Base-by-base conservation (phyloP, 2,797 vertebrate genomes). In the Sparidentex hasta region DNA sequence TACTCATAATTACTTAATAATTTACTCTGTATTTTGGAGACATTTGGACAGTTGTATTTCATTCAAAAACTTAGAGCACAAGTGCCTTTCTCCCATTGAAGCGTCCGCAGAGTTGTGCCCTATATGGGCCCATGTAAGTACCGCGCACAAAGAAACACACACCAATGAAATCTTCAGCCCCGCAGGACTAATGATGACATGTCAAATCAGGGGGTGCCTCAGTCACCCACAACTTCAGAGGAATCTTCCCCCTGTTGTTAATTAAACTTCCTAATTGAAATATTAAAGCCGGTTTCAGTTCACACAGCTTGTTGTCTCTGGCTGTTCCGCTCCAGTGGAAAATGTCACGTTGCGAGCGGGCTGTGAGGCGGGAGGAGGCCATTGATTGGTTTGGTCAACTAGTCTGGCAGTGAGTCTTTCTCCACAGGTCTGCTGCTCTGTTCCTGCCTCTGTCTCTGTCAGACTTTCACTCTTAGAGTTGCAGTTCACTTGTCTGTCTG, bases 241-340 rank as follows among this genome's bases (percentile, higher is more conserved):
- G 61, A 29, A 59, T 38, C 61, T 67, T 84, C 57, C 72, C 29
- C 29, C 14, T 59, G 23, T 23, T 69, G 52, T 74, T 81, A 73
- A 83, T 85, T 82, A 75, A 74, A 73, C 44, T 68, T 52, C 69
- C 59, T 90, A 85, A 82, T 81, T 82, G 65, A 89, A 85, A 87
- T 81, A 27, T 64, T 80, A 46, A 71, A 76, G 41, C 56, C 4
- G 12, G 20, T 55, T 76, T 71, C 68, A 5, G 70, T 63, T 73
- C 52, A 13, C 21, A 38, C 70, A 21, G 54, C 29, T 38, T 81
- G 69, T 74, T 85, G 71, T 55, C 44, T 71, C 55, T 1, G 41
- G 65, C 78, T 74, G 44, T 57, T 87, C 21, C 3, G 23, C 81
- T 88, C 12, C 33, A 50, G 46, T 70, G 9, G 66, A 76, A 79